These are phyloP conservation scores for Emys orbicularis DNA, from an alignment of 2,797 vertebrate genomes.

Conservation along the genomic window DNA sequence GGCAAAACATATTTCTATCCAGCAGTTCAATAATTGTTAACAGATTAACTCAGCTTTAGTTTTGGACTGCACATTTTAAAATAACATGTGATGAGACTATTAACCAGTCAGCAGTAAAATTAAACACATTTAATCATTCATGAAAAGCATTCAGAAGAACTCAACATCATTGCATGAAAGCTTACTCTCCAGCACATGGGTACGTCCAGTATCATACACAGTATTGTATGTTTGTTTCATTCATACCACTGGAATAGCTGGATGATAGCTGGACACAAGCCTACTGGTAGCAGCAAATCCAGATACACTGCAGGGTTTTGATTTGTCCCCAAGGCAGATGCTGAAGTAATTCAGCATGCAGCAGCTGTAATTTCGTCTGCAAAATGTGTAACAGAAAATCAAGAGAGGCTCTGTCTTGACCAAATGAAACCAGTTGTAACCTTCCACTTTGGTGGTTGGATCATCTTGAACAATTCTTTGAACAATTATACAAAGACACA, in stretches of 20 bases:
- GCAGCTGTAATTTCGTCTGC: not conserved
- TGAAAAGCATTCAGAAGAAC: not conserved
- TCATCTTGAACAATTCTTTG: not conserved
- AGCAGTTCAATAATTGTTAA: not conserved
- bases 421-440: not conserved
- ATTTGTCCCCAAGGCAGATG: not conserved
- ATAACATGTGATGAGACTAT: not conserved
- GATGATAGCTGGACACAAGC: not conserved
- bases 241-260: not conserved
- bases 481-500: not conserved
- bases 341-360: not conserved
- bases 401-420: not conserved
- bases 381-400: constrained; percentile 19
- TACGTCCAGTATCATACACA: not conserved
- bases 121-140: no score
- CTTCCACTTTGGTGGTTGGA: not conserved
- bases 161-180: not conserved
- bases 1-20: not conserved
- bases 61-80: not conserved
- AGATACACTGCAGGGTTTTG: not conserved
- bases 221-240: not conserved
- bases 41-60: not conserved
- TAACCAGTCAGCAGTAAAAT: not conserved
- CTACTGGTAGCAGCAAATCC: not conserved
- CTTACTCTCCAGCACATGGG: not conserved